Conservation (phyloP, 2,888 invertebrate species). For the Zhuqinia jingwanae region DNA sequence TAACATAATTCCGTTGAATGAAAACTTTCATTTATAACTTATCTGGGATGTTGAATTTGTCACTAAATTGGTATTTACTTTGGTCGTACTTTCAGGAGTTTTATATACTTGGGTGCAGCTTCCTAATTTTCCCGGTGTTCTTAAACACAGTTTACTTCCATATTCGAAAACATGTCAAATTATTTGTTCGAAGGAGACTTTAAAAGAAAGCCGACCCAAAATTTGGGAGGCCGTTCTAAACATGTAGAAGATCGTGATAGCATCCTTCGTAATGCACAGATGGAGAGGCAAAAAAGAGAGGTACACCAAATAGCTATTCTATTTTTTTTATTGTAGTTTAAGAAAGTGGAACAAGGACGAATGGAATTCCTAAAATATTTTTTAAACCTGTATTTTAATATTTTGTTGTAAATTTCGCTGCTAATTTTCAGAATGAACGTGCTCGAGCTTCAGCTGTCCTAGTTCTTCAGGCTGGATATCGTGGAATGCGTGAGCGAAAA, state of each 20-base stretch:
- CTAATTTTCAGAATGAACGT: slow-evolving; percentile 83
- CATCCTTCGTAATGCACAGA: slow-evolving; percentile 90
- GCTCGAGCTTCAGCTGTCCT: slow-evolving; percentile 67
- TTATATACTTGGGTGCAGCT: too few relatives aligned
- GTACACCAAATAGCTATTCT: slow-evolving; percentile 81
- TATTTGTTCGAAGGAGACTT: slow-evolving; percentile 92
- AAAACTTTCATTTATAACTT: too few relatives aligned
- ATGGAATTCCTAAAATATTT: too few relatives aligned
- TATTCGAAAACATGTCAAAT: slow-evolving; percentile 66
- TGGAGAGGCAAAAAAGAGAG: slow-evolving; percentile 93
- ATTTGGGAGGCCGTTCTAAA: slow-evolving; percentile 92
- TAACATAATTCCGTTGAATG: too few relatives aligned
- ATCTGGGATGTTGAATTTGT: too few relatives aligned
- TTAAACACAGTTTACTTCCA: too few relatives aligned
- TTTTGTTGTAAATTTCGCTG: background rate
- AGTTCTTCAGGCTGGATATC: slow-evolving; percentile 90
- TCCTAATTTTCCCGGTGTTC: too few relatives aligned
- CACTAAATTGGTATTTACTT: too few relatives aligned
- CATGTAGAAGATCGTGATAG: slow-evolving; percentile 86
- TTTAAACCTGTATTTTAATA: too few relatives aligned
- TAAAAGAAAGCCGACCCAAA: slow-evolving; percentile 92
- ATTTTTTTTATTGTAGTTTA: background rate
- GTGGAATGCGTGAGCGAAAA: slow-evolving; percentile 88
- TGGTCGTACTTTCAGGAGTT: too few relatives aligned
- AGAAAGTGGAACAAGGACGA: too few relatives aligned